Evolutionary conservation across 2,888 invertebrate species (phyloP).

Genomic region (Sphaerophoria taeniata): DNA sequence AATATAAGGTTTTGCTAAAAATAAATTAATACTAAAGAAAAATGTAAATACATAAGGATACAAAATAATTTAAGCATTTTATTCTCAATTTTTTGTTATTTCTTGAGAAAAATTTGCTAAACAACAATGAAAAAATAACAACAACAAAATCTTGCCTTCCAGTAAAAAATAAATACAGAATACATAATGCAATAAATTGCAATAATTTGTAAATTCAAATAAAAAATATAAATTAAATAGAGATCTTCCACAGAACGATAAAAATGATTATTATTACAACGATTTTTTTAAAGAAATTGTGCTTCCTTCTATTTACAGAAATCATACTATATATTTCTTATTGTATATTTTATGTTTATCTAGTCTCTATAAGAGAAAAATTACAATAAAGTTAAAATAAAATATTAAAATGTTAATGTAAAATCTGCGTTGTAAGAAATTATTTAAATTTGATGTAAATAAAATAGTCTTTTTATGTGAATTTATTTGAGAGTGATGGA

Average conservation of each 20-base stretch:
- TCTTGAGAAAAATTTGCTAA: constrained; percentile 23
- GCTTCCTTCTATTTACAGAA: constrained; percentile 40
- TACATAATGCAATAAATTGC: constrained; percentile 63
- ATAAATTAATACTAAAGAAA: constrained; percentile 40
- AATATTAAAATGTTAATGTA: neutral
- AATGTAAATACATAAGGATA: constrained; percentile 25
- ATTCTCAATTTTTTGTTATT: constrained; percentile 38
- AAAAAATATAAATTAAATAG: constrained; percentile 4
- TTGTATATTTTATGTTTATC: constrained; percentile 49
- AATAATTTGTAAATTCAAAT: constrained; percentile 39
- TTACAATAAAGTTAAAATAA: neutral
- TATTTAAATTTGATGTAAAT: constrained; percentile 51
- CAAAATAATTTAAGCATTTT: constrained; percentile 1
- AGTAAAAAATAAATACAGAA: constrained; percentile 35
- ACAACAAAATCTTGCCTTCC: constrained; percentile 76
- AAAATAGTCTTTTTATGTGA: constrained; percentile 52
- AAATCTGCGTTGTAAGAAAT: constrained; percentile 18
- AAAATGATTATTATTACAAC: constrained; percentile 1
- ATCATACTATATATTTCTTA: constrained; percentile 2
- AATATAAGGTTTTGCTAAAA: constrained; percentile 58
- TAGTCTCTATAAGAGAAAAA: constrained; percentile 72
- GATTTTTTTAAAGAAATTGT: constrained; percentile 13
- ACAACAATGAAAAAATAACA: constrained; percentile 29
- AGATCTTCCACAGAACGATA: constrained; percentile 62
- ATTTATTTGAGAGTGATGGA: constrained; percentile 66